phyloP scores from a whole-genome alignment of 53 echinoderm and acorn worm species.

The Zoroaster sp. region DNA sequence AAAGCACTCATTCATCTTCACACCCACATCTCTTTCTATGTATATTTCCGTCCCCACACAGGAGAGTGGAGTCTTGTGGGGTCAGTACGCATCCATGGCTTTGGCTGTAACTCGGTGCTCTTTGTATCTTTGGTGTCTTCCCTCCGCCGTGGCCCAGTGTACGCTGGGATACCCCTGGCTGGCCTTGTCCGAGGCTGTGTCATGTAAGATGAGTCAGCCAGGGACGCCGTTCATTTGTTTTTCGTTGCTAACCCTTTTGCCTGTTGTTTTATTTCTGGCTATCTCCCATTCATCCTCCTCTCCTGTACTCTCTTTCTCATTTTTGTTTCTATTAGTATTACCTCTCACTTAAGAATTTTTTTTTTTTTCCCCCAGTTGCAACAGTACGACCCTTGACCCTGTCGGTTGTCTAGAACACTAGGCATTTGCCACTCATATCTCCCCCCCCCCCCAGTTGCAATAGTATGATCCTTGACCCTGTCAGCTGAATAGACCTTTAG shows the following conservation, averaged over 20 bases:
- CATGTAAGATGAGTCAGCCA: conserved; percentile 56
- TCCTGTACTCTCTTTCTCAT: neutral
- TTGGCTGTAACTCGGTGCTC: conserved; percentile 65
- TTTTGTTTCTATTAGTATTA: neutral
- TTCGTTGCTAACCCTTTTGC: neutral
- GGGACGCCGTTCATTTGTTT: conserved; percentile 21
- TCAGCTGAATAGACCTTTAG: no score
- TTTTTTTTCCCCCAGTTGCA: no score
- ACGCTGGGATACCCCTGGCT: conserved; percentile 62
- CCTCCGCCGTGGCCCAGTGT: conserved; percentile 49
- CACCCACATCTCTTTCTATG: neutral
- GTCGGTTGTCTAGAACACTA: no score
- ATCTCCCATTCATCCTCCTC: neutral
- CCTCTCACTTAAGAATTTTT: no score
- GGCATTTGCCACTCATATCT: no score
- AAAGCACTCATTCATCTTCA: no score
- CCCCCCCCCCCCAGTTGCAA: no score
- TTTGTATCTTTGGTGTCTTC: conserved; percentile 63
- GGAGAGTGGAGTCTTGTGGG: conserved; percentile 77
- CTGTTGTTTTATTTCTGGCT: neutral
- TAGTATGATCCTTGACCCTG: no score
- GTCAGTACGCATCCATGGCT: conserved; percentile 84
- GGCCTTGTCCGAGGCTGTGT: conserved; percentile 57
- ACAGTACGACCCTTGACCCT: no score
- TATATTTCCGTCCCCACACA: neutral